Base-by-base conservation (phyloP, 2,888 invertebrate species). In the Epinotia brunnichana region DNA sequence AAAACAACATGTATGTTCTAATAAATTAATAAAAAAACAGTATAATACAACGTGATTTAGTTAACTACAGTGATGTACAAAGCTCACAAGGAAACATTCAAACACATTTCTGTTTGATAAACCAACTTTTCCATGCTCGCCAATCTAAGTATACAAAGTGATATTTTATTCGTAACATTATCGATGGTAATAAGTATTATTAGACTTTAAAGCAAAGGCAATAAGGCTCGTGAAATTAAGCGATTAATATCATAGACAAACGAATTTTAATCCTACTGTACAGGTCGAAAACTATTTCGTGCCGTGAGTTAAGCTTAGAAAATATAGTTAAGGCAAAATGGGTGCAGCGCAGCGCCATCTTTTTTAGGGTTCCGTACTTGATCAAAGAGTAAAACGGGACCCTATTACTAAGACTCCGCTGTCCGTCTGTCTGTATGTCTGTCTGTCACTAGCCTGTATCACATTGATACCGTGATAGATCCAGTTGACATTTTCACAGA, bases 21-120 rank as follows among this genome's bases (percentile, higher is more conserved):
- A 66, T 66, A 66, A 61, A 61, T 64, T 29, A 70, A 61, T 53
- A 63, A 21, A 39, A 62, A 60, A 66, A 41, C 66, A 54, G 19
- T 64, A 66, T 66, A 66, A 44, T 70, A 54, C 44, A 53, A 13
- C 15, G 41, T 66, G 21, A 54, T 24, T 39, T 54, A 66, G 11
- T 39, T 51, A 39, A 5, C 41, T 66, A 66, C 41, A 54, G 15
- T 39, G 54, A 39, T 56, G n/a, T 41, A 66, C 54, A 56, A 24
- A 29, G 57, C 29, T 57, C 29, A n/a, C 53, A 19, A 19, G 19
- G 53, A 53, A 53, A 29, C n/a, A 57, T 57, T 15, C n/a, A 57
- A 57, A 57, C n/a, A 29, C 15, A 57, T 24, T 2, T 29, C 9
- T 35, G 35, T 35, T 35, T n/a, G 2, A n/a, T 5, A 57, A 29